Evolutionary conservation across 2,113 vertebrate species (phyloP).

Genomic region (Mus spicilegus): DNA sequence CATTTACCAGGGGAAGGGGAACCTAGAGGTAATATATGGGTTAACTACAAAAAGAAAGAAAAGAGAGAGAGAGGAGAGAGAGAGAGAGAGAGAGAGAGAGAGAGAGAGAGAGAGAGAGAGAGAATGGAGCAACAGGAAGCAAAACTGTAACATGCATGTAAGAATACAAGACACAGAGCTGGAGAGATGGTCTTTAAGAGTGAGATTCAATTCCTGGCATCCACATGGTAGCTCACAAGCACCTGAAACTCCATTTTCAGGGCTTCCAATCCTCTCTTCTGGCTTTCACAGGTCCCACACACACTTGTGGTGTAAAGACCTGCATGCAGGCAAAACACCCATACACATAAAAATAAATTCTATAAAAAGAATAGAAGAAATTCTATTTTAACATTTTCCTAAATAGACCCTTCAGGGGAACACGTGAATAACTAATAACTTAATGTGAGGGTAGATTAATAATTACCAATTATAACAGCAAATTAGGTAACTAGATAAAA

Average conservation of each 20-base stretch:
- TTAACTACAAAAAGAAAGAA: neutral
- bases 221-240: neutral
- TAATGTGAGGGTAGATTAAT: neutral
- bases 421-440: constrained; percentile 6
- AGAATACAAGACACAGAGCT: neutral
- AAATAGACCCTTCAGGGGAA: constrained; percentile 11
- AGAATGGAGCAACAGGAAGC: neutral
- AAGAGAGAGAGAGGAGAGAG: too few species aligned
- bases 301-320: neutral
- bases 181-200: neutral
- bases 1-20: neutral
- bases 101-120: too few species aligned
- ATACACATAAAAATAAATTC: neutral
- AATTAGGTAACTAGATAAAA: constrained; percentile 44
- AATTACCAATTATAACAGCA: neutral
- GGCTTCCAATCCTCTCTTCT: neutral
- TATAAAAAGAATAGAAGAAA: neutral
- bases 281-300: neutral
- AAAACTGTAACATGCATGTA: neutral
- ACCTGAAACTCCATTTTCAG: neutral
- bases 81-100: too few species aligned
- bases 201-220: neutral
- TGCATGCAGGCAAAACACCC: neutral
- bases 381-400: constrained; percentile 17
- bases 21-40: neutral